Evolutionary conservation across 2,113 vertebrate genomes (phyloP).

Genomic region (Laticauda laticaudata): DNA sequence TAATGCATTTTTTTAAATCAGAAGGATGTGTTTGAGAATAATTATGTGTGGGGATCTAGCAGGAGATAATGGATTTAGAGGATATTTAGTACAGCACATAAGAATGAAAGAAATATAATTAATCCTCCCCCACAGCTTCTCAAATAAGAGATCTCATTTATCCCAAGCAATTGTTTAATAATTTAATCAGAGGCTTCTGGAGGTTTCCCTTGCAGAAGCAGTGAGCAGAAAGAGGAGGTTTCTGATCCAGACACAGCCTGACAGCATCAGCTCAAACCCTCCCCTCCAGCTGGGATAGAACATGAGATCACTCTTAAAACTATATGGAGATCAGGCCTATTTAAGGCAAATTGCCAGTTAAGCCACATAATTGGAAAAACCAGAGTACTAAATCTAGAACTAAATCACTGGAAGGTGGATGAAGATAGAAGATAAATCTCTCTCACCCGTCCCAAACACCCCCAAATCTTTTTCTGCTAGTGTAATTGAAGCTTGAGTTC

Average conservation of each 20-base stretch:
- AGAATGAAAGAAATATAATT: background rate
- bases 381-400: background rate
- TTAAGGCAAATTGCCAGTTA: constrained; percentile 34
- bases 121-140: background rate
- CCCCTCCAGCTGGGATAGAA: constrained; percentile 52
- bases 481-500: rapidly evolving
- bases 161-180: background rate
- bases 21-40: background rate
- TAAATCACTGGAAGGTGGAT: background rate
- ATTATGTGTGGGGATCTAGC: background rate
- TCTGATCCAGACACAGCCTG: constrained; percentile 59
- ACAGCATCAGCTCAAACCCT: constrained; percentile 61
- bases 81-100: background rate
- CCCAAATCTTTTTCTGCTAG: rapidly evolving
- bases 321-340: constrained; percentile 15
- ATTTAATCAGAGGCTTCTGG: background rate
- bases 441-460: background rate
- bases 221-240: constrained; percentile 23
- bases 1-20: background rate
- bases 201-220: background rate
- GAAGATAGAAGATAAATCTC: background rate
- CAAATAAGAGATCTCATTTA: background rate
- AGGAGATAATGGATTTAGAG: background rate
- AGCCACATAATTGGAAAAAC: constrained; percentile 29
- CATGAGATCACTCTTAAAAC: constrained; percentile 58